phyloP scores from a whole-genome alignment of 2,888 invertebrate genomes.

The Spialia ferax region DNA sequence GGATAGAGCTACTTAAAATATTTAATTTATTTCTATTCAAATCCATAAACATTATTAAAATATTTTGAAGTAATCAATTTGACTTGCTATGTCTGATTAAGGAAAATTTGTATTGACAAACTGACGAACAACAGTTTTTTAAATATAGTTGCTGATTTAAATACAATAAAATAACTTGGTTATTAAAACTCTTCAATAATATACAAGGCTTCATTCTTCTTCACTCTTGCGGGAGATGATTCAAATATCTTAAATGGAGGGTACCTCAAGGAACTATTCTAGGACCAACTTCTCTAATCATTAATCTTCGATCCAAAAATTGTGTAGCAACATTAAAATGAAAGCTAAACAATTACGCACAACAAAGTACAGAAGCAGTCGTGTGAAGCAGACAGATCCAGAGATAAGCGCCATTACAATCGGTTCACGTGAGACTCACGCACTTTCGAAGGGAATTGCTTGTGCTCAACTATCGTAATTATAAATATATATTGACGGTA shows the following conservation, averaged over 20 bases:
- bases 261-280: neutral
- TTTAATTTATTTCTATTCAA: too few species aligned
- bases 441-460: conserved; percentile 51
- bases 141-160: too few species aligned
- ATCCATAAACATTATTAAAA: too few species aligned
- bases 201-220: neutral
- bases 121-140: too few species aligned
- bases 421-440: conserved; percentile 48
- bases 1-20: too few species aligned
- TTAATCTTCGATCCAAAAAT: conserved; percentile 8
- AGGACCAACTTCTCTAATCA: neutral
- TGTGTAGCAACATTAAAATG: conserved; percentile 25
- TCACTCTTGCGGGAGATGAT: too few species aligned
- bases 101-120: too few species aligned
- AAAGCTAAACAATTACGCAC: conserved; percentile 45
- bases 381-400: conserved; percentile 48
- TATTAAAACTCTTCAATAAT: neutral
- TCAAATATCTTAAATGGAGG: neutral
- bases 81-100: too few species aligned
- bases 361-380: conserved; percentile 43
- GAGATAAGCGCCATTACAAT: conserved; percentile 47
- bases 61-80: too few species aligned
- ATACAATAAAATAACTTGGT: too few species aligned
- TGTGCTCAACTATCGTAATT: conserved; percentile 37
- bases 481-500: conserved; percentile 35